Evolutionary conservation across 1,140 invertebrate genomes (phyloP).

Genomic region (Drosophila parabipectinata): DNA sequence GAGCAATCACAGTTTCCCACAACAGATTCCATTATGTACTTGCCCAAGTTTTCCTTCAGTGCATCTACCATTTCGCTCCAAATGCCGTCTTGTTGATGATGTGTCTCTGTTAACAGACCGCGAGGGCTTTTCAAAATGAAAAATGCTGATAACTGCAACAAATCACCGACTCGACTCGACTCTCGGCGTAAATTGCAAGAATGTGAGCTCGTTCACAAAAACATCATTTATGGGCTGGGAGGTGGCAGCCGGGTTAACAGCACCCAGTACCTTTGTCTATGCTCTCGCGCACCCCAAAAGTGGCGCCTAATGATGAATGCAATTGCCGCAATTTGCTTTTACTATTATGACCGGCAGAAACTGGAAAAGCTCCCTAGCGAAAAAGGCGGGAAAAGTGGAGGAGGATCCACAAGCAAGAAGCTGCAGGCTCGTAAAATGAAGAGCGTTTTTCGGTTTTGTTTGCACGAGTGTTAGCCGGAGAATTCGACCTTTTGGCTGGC

Average conservation of each 20-base stretch:
- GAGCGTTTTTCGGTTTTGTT: conserved; percentile 56
- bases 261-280: conserved; percentile 41
- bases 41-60: not conserved
- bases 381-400: conserved; percentile 4
- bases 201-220: conserved; percentile 76
- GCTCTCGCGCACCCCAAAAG: conserved; percentile 24
- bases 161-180: conserved; percentile 57
- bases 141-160: conserved; percentile 80
- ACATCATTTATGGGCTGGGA: conserved; percentile 60
- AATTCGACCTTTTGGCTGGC: conserved; percentile 44
- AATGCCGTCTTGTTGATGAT: conserved; percentile 58
- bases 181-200: conserved; percentile 56
- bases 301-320: conserved; percentile 71
- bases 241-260: conserved; percentile 15
- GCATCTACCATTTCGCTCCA: conserved; percentile 9
- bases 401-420: not conserved
- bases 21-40: not conserved
- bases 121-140: conserved; percentile 69
- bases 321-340: conserved; percentile 75
- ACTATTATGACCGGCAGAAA: conserved; percentile 55
- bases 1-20: not conserved
- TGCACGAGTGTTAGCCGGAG: conserved; percentile 16
- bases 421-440: conserved; percentile 55
- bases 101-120: conserved; percentile 52
- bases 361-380: conserved; percentile 33